Evolutionary conservation across 2,888 invertebrate genomes (phyloP).

Genomic region (Himalopsyche tibetana): DNA sequence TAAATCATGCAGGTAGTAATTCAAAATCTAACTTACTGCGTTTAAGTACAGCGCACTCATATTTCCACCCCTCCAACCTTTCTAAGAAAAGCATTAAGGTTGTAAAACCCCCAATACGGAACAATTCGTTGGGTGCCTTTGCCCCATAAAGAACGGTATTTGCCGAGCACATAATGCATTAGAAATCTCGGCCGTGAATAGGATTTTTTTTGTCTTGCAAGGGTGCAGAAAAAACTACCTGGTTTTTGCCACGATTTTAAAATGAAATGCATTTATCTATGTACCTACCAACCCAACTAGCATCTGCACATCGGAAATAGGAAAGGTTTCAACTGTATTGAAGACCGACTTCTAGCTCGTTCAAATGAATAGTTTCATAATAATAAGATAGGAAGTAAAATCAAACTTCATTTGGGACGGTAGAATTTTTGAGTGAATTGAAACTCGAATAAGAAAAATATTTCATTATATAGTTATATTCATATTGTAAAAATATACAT

Average conservation of each 20-base stretch:
- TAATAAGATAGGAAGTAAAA: too few species aligned
- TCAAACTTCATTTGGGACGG: too few species aligned
- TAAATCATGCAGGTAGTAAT: conserved; percentile 27
- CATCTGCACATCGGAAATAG: conserved; percentile 59
- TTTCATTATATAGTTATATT: too few species aligned
- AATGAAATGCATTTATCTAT: conserved; percentile 54
- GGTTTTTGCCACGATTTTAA: conserved; percentile 46
- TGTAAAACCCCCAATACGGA: conserved; percentile 51
- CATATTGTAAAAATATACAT: too few species aligned
- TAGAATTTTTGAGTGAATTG: too few species aligned
- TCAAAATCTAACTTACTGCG: conserved; percentile 23
- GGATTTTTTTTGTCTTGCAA: conserved; percentile 49
- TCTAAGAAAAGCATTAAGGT: conserved; percentile 59
- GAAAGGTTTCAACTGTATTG: not conserved
- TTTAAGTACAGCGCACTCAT: conserved; percentile 17
- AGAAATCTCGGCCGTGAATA: conserved; percentile 41
- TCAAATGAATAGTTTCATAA: too few species aligned
- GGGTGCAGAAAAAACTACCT: conserved; percentile 64
- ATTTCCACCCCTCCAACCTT: conserved; percentile 50
- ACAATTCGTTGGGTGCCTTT: conserved; percentile 49
- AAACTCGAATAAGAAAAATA: too few species aligned
- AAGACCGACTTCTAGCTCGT: too few species aligned
- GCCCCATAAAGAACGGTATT: conserved; percentile 47
- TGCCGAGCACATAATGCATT: conserved; percentile 35
- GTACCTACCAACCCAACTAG: conserved; percentile 44